Conservation (phyloP, 2,888 invertebrate genomes). For the Ypsolopha scabrella region DNA sequence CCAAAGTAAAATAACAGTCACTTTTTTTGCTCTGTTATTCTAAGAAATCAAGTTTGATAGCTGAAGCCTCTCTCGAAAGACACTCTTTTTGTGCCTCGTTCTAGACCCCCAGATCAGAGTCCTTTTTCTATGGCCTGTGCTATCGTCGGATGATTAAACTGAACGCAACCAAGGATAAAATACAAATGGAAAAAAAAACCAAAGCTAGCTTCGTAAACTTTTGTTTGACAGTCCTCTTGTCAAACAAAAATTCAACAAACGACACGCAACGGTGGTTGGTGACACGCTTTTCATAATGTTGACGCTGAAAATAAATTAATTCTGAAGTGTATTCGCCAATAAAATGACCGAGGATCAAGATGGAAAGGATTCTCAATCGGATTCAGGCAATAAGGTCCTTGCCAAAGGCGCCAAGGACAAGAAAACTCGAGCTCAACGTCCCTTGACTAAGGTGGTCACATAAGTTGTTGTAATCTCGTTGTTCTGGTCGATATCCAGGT, state of each 20-base stretch:
- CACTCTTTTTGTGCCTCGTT: too few relatives aligned
- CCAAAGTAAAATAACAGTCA: too few relatives aligned
- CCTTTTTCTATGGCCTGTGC: too few relatives aligned
- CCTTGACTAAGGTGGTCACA: slow-evolving; percentile 70
- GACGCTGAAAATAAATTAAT: slow-evolving; percentile 18
- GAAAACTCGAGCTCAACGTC: slow-evolving; percentile 74
- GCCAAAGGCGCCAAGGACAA: slow-evolving; percentile 65
- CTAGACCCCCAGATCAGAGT: too few relatives aligned
- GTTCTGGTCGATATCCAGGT: too few relatives aligned
- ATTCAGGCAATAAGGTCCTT: slow-evolving; percentile 58
- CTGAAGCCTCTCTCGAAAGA: too few relatives aligned
- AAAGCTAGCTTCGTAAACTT: not conserved
- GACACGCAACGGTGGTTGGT: slow-evolving; percentile 2
- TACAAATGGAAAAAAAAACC: too few relatives aligned
- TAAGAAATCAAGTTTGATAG: too few relatives aligned
- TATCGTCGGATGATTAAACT: too few relatives aligned
- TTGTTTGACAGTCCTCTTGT: not conserved
- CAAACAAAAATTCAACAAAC: not conserved
- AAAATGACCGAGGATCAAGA: slow-evolving; percentile 72
- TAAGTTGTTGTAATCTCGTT: too few relatives aligned
- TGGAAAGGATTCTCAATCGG: slow-evolving; percentile 59
- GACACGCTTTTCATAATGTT: slow-evolving; percentile 42
- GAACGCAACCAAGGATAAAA: too few relatives aligned
- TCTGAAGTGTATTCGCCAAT: slow-evolving; percentile 15
- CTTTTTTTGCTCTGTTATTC: too few relatives aligned